Percentiles rank a stretch among this genome's conserved stretches.
Evolutionary conservation across 2,113 vertebrate genomes (phyloP).

Genomic region (Geococcyx californianus): DNA sequence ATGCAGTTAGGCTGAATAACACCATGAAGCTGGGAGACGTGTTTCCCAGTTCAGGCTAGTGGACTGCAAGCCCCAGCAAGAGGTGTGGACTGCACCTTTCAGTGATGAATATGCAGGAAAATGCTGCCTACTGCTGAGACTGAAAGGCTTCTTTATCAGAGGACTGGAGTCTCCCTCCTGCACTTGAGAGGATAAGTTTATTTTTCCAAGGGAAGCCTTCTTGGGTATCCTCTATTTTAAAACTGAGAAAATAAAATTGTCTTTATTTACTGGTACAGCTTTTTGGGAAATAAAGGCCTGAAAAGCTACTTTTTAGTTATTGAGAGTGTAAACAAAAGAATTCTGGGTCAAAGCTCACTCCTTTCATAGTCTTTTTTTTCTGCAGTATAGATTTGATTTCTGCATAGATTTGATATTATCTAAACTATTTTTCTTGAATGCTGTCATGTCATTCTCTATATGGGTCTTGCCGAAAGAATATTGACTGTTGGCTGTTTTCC

Average conservation of each 20-base stretch:
- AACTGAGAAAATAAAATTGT: not conserved
- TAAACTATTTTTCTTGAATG: not conserved
- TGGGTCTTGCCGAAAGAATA: not conserved
- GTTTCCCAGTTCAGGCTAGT: not conserved
- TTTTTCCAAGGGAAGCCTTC: not conserved
- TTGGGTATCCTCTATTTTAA: not conserved
- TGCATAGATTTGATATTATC: constrained; percentile 39
- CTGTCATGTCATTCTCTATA: not conserved
- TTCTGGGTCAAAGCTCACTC: constrained; percentile 30
- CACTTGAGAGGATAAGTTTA: not conserved
- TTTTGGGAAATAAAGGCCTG: not conserved
- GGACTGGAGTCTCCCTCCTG: not conserved
- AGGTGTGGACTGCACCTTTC: not conserved
- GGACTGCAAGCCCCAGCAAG: not conserved
- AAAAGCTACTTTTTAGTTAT: not conserved
- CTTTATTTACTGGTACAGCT: not conserved
- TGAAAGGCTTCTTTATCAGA: not conserved
- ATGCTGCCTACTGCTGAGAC: not conserved
- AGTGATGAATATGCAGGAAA: not conserved
- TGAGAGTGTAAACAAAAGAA: constrained; percentile 28
- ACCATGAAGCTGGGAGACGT: not conserved
- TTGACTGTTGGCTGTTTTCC: constrained; percentile 8
- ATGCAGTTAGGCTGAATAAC: constrained; percentile 12
- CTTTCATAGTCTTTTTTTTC: constrained; percentile 13
- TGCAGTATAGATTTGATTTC: constrained; percentile 20